phyloP scores from a whole-genome alignment of 2,888 invertebrate species.

The Cecidostiba fungosa region DNA sequence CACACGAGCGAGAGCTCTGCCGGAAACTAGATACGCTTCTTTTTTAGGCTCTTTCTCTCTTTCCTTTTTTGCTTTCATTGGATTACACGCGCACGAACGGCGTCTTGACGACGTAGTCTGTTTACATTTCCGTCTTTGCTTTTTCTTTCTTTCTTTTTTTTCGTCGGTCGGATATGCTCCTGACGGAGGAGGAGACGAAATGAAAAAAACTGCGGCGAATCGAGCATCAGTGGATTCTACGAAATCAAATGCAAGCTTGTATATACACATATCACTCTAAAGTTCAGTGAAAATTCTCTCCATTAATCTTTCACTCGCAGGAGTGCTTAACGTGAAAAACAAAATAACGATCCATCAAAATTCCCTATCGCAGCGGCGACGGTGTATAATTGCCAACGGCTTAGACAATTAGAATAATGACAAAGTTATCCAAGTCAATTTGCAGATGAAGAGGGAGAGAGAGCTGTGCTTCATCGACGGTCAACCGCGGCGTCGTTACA shows the following conservation, averaged over 20 bases:
- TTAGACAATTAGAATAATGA: constrained; percentile 73
- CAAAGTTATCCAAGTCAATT: constrained; percentile 72
- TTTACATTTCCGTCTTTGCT: constrained; percentile 6
- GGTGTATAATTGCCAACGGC: constrained; percentile 29
- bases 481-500: constrained; percentile 16
- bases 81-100: constrained; percentile 17
- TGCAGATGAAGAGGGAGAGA: constrained; percentile 60
- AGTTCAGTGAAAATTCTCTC: neutral
- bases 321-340: neutral
- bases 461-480: neutral
- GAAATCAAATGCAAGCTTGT: neutral
- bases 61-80: constrained; percentile 8
- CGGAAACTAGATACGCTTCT: constrained; percentile 51
- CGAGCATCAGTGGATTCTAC: neutral
- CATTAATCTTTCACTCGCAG: neutral
- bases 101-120: constrained; percentile 12
- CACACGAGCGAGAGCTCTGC: neutral
- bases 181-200: neutral
- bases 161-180: neutral
- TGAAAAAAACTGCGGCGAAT: neutral
- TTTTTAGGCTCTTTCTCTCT: constrained; percentile 36
- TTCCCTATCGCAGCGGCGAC: neutral
- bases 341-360: constrained; percentile 35
- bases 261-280: neutral
- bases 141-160: constrained; percentile 13